Evolutionary conservation across 2,113 vertebrate genomes (phyloP).

Genomic region (Isurus oxyrinchus): DNA sequence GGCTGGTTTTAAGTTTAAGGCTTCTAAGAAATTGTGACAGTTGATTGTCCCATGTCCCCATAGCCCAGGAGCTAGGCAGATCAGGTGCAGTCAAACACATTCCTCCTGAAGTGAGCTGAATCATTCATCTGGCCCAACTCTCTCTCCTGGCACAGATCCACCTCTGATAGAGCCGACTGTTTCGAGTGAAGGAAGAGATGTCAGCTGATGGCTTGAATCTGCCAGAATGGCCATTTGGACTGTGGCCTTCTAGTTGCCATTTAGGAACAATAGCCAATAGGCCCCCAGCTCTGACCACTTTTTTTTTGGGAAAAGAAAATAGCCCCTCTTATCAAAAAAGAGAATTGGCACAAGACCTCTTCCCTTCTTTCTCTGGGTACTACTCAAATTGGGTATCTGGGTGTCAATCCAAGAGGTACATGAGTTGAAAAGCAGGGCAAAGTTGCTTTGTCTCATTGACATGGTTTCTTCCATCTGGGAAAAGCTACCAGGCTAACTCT

Average conservation of each 20-base stretch:
- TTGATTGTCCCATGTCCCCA: too few species aligned
- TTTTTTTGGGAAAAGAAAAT: not conserved
- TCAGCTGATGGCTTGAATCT: not conserved
- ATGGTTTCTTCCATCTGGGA: not conserved
- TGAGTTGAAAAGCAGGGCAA: not conserved
- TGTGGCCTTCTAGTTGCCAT: not conserved
- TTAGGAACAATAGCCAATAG: not conserved
- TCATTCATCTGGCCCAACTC: too few species aligned
- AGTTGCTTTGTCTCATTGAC: not conserved
- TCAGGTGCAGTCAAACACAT: not conserved
- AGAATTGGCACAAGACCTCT: not conserved
- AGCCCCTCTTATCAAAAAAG: not conserved
- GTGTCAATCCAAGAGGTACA: not conserved
- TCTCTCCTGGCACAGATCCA: not conserved
- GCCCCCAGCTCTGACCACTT: not conserved
- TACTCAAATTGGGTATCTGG: not conserved
- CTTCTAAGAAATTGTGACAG: too few species aligned
- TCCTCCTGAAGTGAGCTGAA: not conserved
- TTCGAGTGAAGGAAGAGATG: not conserved
- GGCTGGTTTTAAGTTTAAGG: not conserved
- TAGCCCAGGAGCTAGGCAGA: not conserved
- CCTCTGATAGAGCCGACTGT: not conserved
- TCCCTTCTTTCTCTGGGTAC: not conserved
- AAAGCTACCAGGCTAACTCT: not conserved
- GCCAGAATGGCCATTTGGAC: not conserved